These are phyloP conservation scores for Cercopithecus mona DNA, from an alignment of 2,113 vertebrate genomes.

Conservation along the genomic window DNA sequence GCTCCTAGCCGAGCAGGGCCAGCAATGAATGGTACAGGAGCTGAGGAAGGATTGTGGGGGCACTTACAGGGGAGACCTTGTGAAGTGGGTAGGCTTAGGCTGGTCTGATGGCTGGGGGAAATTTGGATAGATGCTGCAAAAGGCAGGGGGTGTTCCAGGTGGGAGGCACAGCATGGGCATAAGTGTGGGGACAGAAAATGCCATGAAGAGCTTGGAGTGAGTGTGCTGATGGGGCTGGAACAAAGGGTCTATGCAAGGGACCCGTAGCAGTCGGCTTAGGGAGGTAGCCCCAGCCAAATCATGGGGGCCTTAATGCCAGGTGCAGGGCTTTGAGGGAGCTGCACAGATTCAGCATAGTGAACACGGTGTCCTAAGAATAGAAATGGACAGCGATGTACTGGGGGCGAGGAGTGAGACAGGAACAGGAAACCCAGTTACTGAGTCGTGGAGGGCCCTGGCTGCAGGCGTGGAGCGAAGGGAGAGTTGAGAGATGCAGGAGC, in stretches of 20 bases:
- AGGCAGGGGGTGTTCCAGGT: neutral
- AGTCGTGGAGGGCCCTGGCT: neutral
- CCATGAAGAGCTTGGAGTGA: neutral
- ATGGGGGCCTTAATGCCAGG: neutral
- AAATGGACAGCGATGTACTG: rapidly evolving
- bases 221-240: neutral
- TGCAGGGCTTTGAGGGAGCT: neutral
- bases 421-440: too few species aligned
- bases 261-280: too few species aligned
- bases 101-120: neutral
- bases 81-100: neutral
- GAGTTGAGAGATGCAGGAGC: neutral
- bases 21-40: neutral
- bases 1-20: neutral
- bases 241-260: neutral
- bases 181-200: neutral
- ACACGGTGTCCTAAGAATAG: neutral
- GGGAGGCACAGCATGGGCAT: neutral
- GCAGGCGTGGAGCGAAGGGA: rapidly evolving
- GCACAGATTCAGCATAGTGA: neutral
- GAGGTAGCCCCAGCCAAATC: neutral
- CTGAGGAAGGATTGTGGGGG: neutral
- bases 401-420: neutral
- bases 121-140: neutral
- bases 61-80: neutral